These are phyloP conservation scores for Scaptomyza graminum DNA, from an alignment of 1,140 invertebrate species.

Conservation along the genomic window DNA sequence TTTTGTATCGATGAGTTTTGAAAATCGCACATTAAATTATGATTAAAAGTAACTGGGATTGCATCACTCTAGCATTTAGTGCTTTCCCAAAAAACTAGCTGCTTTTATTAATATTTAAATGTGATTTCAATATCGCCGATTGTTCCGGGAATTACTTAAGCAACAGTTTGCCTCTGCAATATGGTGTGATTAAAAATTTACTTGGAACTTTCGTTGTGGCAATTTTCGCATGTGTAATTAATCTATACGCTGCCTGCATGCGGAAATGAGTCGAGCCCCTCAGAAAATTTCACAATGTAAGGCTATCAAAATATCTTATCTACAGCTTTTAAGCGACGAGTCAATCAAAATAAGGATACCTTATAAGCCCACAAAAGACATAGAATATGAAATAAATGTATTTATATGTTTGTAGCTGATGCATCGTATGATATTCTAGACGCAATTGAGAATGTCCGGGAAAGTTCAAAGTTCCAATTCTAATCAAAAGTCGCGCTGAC, in stretches of 20 bases:
- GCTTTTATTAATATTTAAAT: constrained; percentile 2
- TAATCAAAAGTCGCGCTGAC: constrained; percentile 67
- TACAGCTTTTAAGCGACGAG: constrained; percentile 3
- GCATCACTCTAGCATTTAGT: constrained; percentile 1
- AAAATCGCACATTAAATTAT: neutral
- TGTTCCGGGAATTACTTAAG: constrained; percentile 6
- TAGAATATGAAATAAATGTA: neutral
- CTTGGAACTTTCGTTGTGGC: constrained; percentile 8
- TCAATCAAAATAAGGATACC: constrained; percentile 4
- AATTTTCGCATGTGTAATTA: constrained; percentile 8
- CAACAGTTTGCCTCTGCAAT: constrained; percentile 3
- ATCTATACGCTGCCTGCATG: constrained; percentile 20
- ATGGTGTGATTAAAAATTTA: constrained; percentile 1
- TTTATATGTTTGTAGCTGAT: constrained; percentile 24
- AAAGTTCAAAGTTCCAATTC: constrained; percentile 44
- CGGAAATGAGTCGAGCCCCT: constrained; percentile 73
- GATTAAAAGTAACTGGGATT: neutral
- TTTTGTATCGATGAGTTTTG: too few species aligned
- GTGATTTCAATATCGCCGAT: neutral
- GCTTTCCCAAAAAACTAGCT: neutral
- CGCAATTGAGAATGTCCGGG: constrained; percentile 45
- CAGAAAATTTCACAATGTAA: constrained; percentile 35
- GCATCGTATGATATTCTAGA: constrained; percentile 64
- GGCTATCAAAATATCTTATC: constrained; percentile 40
- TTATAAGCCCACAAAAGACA: constrained; percentile 7